Evolutionary conservation across 2,888 invertebrate species (phyloP), one percentile per base, ranked within the genome.

Genomic region (Serrognathus titanus): DNA sequence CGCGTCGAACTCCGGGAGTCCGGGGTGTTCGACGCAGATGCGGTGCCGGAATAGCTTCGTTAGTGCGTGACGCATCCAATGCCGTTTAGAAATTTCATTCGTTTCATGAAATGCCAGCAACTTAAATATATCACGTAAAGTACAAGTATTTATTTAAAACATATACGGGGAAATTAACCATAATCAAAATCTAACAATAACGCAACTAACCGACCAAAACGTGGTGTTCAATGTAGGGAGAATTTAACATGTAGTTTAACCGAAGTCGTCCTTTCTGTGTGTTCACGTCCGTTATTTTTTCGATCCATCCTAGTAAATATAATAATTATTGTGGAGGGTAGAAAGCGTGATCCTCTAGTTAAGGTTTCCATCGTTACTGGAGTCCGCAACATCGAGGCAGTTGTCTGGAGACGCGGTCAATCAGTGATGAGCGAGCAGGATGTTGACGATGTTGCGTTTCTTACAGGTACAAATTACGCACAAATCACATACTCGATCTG

Each of bases 361-460:
- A 80, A 80, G 72, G 75, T 78, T 67, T 78, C 78, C 67, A 75
- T 78, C 65, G 78, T 78, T 63, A 75, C 75, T 68, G 77, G 78
- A 67, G 75, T 75, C 65, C 72, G 75, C 63, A 78, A 77, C 72
- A 71, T 79, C 66, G 78, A 79, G 71, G 76, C 79, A 64, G 79
- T 80, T 70, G 78, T 79, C 69, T 79, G 79, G 79, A 74, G 78
- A 69, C 73, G 78, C 68, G 71, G 74, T 63, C 69, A 66, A 51
- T 67, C 74, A 58, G 85, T 87, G 82, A 83, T 93, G 92, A 92
- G 90, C 79, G 93, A 94, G 75, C 92, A 91, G 77, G 94, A 94
- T 81, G 85, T 94, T 75, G 94, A 94, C 76, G 94, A 94, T 82
- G 92, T 93, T 72, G 93, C 94, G 62, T 94, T 94, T 82, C 82